phyloP scores from a whole-genome alignment of 92 coral and sea anemone species.

The Galaxea fascicularis region DNA sequence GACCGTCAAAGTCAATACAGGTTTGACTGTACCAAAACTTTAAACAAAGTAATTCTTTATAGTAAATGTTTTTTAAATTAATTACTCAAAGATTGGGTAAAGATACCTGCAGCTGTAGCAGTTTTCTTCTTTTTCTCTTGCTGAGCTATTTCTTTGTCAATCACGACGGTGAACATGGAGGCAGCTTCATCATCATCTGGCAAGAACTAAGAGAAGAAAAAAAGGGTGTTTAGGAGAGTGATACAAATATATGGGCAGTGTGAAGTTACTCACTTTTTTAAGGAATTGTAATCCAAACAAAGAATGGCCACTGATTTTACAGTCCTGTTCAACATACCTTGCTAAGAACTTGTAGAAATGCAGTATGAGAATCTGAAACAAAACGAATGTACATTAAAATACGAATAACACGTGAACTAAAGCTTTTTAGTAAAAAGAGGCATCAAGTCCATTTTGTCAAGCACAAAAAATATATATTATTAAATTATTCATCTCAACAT shows the following conservation, averaged over 20 bases:
- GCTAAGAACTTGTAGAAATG: slow-evolving; percentile 89
- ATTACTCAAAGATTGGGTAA: no score
- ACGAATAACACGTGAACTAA: no score
- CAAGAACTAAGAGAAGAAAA: slow-evolving; percentile 70
- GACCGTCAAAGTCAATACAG: no score
- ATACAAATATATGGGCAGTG: no score
- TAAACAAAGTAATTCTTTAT: no score
- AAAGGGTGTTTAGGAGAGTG: neutral
- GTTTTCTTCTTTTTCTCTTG: slow-evolving; percentile 65
- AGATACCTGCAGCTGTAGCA: slow-evolving; percentile 42
- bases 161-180: slow-evolving; percentile 75
- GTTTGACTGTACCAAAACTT: no score
- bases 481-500: no score
- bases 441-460: no score
- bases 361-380: slow-evolving; percentile 81
- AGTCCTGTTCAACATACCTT: slow-evolving; percentile 66
- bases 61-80: no score
- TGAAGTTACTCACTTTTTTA: neutral
- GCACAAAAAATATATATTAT: no score
- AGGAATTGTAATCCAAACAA: neutral
- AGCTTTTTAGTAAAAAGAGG: no score
- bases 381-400: neutral
- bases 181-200: slow-evolving; percentile 93
- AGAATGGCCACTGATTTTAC: neutral
- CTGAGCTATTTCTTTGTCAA: slow-evolving; percentile 73